Conservation (phyloP, 1,140 invertebrate species). For the Glossosoma conforme region DNA sequence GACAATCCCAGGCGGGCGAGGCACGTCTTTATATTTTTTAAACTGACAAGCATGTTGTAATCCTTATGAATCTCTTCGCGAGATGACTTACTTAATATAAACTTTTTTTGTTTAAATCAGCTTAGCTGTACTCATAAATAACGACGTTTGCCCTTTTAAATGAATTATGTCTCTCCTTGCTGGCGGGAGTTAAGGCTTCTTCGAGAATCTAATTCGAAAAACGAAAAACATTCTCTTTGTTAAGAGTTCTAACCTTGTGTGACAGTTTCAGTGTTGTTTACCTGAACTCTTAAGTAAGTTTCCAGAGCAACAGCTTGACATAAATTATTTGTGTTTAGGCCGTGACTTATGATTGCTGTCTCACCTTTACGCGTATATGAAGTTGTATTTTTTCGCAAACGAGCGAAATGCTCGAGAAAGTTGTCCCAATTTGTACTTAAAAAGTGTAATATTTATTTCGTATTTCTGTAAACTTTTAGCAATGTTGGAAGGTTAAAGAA, state of each 20-base stretch:
- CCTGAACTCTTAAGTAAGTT: constrained; percentile 24
- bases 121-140: constrained; percentile 16
- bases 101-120: constrained; percentile 27
- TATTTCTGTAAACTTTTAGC: no score
- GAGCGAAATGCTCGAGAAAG: no score
- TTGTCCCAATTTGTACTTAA: no score
- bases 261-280: constrained; percentile 28
- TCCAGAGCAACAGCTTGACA: constrained; percentile 29
- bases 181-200: constrained; percentile 19
- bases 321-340: constrained; percentile 28
- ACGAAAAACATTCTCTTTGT: constrained; percentile 22
- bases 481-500: no score
- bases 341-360: constrained; percentile 15
- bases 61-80: no score
- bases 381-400: no score
- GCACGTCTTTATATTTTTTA: no score
- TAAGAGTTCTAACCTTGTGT: constrained; percentile 22
- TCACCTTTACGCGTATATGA: no score
- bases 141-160: constrained; percentile 26
- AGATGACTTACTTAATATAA: constrained; percentile 22
- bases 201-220: constrained; percentile 27
- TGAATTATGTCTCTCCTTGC: constrained; percentile 25
- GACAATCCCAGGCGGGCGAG: no score
- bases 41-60: no score
- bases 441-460: no score